Conservation (phyloP, 2,888 invertebrate genomes). For the Andrena hattorfiana region DNA sequence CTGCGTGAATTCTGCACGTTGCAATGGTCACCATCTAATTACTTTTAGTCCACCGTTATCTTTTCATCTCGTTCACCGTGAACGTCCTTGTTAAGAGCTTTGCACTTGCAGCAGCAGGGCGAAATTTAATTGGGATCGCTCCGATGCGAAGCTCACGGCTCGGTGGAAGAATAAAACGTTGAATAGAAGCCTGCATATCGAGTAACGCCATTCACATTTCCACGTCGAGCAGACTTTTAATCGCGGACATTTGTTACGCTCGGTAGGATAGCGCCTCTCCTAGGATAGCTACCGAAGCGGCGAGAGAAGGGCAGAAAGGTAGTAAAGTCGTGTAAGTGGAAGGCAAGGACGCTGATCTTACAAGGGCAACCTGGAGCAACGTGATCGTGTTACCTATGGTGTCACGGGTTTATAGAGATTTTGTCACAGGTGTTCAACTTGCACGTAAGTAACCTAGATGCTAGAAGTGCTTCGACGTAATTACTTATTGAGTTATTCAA, state of each 20-base stretch:
- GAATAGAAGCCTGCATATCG: constrained; percentile 47
- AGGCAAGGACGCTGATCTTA: constrained; percentile 51
- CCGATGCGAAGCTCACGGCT: not conserved
- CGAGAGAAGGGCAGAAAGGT: constrained; percentile 32
- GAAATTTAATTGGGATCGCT: constrained; percentile 37
- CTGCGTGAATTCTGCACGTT: not conserved
- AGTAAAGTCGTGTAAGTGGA: constrained; percentile 54
- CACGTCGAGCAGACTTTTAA: constrained; percentile 70
- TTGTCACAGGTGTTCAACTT: constrained; percentile 61
- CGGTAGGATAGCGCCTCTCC: constrained; percentile 51
- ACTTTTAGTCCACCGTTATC: constrained; percentile 1
- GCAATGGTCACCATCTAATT: not conserved
- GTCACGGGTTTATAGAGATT: constrained; percentile 51
- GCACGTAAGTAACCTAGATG: constrained; percentile 36
- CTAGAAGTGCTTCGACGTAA: not conserved
- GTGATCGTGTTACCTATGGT: constrained; percentile 56
- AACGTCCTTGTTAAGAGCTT: not conserved
- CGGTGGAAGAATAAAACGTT: constrained; percentile 37
- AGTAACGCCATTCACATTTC: constrained; percentile 66
- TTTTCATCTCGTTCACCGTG: not conserved
- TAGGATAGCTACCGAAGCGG: constrained; percentile 57
- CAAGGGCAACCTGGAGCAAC: constrained; percentile 21
- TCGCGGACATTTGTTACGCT: constrained; percentile 73
- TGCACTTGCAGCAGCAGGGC: not conserved
- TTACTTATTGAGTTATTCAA: no score